A percentile compares a stretch with the other conserved stretches of the same genome.
These are phyloP conservation scores for Chionoecetes opilio DNA, from an alignment of 1,140 invertebrate species.

Conservation along the genomic window DNA sequence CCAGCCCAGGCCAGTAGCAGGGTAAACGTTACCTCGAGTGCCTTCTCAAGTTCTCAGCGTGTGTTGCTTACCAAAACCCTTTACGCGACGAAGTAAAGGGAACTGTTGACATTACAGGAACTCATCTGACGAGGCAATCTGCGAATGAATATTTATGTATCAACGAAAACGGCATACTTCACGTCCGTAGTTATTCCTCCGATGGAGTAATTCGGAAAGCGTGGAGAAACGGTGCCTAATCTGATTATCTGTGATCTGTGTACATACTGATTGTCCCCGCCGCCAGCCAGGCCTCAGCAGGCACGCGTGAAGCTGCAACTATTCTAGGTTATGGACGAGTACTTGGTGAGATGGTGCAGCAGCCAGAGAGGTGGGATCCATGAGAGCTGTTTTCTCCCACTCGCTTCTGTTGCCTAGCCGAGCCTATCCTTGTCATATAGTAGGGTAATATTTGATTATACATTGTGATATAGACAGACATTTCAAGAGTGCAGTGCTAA, in stretches of 20 bases:
- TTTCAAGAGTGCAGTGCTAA: constrained; percentile 12
- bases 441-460: background rate
- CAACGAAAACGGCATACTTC: background rate
- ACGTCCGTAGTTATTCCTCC: background rate
- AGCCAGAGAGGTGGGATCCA: background rate
- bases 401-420: background rate
- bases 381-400: background rate
- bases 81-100: too few species aligned
- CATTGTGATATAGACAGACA: constrained; percentile 29
- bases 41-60: too few species aligned
- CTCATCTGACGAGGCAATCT: background rate
- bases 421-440: background rate
- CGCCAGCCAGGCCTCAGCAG: background rate
- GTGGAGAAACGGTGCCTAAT: background rate
- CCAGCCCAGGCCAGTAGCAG: background rate
- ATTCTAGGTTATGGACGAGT: background rate
- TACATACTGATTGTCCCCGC: constrained; percentile 34
- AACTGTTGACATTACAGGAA: background rate
- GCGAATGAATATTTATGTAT: background rate
- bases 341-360: background rate
- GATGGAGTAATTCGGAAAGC: background rate
- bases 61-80: background rate
- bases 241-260: constrained; percentile 61
- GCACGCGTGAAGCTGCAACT: background rate
- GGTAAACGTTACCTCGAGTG: background rate